Percentiles rank a stretch among this genome's conserved stretches.
Evolutionary conservation across 2,113 vertebrate genomes (phyloP).

Genomic region (Epinephelus lanceolatus): DNA sequence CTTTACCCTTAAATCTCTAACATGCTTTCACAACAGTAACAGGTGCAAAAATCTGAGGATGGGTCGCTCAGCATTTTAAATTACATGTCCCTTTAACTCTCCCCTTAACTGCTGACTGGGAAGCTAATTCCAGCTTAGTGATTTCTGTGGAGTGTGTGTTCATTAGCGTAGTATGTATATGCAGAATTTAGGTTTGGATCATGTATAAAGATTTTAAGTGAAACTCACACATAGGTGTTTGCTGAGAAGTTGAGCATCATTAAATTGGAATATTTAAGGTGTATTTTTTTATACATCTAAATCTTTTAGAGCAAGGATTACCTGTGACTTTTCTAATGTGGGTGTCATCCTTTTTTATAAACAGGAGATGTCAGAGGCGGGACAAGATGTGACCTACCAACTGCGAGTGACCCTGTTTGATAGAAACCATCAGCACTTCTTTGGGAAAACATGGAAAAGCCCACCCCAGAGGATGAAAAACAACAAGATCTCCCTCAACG

Average conservation of each 20-base stretch:
- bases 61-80: no score
- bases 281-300: background rate
- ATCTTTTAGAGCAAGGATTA: background rate
- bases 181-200: background rate
- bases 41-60: no score
- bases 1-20: no score
- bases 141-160: background rate
- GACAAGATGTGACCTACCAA: slow-evolving; percentile 82
- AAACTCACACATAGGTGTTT: background rate
- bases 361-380: slow-evolving; percentile 63
- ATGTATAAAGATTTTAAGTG: background rate
- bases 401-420: slow-evolving; percentile 92
- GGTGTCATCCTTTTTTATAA: slow-evolving; percentile 7
- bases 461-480: slow-evolving; percentile 54
- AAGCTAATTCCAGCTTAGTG: no score
- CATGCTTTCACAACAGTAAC: no score
- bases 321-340: slow-evolving; percentile 3
- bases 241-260: background rate
- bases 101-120: no score
- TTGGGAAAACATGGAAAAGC: slow-evolving; percentile 93
- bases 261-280: background rate
- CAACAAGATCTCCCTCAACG: slow-evolving; percentile 83
- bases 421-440: slow-evolving; percentile 88
- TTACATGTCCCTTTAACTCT: no score
- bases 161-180: no score